phyloP scores from a whole-genome alignment of 2,888 invertebrate species.

The Eristalis tenax region DNA sequence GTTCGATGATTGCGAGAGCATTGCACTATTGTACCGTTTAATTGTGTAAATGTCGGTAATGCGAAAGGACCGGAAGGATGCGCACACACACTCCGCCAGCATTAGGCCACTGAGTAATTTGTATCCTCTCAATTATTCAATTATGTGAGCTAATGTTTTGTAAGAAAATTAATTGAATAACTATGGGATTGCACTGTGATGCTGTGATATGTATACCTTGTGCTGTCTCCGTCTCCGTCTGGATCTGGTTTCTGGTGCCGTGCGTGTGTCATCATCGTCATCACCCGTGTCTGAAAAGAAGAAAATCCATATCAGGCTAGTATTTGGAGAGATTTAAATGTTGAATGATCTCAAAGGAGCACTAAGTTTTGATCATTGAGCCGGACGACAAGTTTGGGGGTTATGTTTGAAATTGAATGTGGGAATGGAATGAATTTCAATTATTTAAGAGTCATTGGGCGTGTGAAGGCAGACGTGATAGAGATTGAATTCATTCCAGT shows the following conservation, averaged over 20 bases:
- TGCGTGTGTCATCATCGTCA: too few species aligned
- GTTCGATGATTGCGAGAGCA: constrained; percentile 22
- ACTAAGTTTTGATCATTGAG: neutral
- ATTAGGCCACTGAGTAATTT: constrained; percentile 69
- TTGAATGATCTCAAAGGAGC: neutral
- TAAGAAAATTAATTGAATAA: constrained; percentile 69
- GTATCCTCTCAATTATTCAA: constrained; percentile 71
- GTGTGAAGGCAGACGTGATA: neutral
- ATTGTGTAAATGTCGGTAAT: constrained; percentile 66
- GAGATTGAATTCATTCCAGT: neutral
- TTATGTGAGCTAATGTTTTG: constrained; percentile 68
- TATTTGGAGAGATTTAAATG: constrained; percentile 8
- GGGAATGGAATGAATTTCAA: neutral
- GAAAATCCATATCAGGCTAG: neutral
- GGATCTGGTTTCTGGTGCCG: neutral
- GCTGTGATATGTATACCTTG: constrained; percentile 29
- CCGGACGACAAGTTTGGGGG: neutral
- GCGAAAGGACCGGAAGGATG: constrained; percentile 57
- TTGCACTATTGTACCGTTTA: constrained; percentile 58
- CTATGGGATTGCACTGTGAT: constrained; percentile 55
- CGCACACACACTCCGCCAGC: constrained; percentile 11
- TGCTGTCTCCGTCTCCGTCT: neutral
- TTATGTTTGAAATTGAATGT: neutral
- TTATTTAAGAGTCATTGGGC: neutral
- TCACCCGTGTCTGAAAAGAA: neutral